Evolutionary conservation across 2,888 invertebrate genomes (phyloP).

Genomic region (Stenurella melanura): DNA sequence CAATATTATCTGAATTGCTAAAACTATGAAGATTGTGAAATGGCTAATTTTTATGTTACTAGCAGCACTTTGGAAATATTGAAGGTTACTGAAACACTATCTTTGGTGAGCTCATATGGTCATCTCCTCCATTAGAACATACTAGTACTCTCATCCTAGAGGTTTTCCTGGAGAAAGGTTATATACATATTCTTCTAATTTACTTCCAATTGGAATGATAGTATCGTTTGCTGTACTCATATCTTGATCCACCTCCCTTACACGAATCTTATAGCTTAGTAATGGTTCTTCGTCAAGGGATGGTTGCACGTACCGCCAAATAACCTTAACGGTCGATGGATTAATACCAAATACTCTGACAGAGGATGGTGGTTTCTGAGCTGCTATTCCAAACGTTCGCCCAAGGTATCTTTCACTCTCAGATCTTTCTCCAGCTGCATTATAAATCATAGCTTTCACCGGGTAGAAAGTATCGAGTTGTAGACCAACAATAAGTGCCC

Average conservation of each 20-base stretch:
- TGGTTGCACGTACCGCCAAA: slow-evolving; percentile 95
- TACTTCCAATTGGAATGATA: slow-evolving; percentile 82
- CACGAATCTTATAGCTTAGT: slow-evolving; percentile 93
- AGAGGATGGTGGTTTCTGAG: slow-evolving; percentile 95
- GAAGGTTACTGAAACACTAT: slow-evolving; percentile 82
- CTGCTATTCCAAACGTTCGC: slow-evolving; percentile 92
- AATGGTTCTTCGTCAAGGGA: slow-evolving; percentile 94
- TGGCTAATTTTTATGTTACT: slow-evolving; percentile 48
- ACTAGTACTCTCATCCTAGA: slow-evolving; percentile 94
- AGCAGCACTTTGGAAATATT: slow-evolving; percentile 57
- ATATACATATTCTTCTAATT: slow-evolving; percentile 85
- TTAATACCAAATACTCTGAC: slow-evolving; percentile 89
- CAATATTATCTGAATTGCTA: slow-evolving; percentile 37
- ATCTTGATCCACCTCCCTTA: slow-evolving; percentile 96
- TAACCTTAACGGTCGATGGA: slow-evolving; percentile 90
- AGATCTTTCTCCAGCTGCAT: slow-evolving; percentile 96
- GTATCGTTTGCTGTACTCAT: slow-evolving; percentile 95
- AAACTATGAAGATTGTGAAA: slow-evolving; percentile 33
- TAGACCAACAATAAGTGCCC: slow-evolving; percentile 94
- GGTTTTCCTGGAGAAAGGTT: slow-evolving; percentile 85
- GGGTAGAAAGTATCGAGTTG: slow-evolving; percentile 94
- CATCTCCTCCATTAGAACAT: slow-evolving; percentile 96
- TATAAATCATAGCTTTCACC: slow-evolving; percentile 96
- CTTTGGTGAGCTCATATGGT: slow-evolving; percentile 96
- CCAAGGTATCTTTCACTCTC: slow-evolving; percentile 93